A percentile compares a stretch with the other conserved stretches of the same genome.
These are phyloP conservation scores for Micromys minutus DNA, from an alignment of 2,113 vertebrate genomes.

Conservation along the genomic window DNA sequence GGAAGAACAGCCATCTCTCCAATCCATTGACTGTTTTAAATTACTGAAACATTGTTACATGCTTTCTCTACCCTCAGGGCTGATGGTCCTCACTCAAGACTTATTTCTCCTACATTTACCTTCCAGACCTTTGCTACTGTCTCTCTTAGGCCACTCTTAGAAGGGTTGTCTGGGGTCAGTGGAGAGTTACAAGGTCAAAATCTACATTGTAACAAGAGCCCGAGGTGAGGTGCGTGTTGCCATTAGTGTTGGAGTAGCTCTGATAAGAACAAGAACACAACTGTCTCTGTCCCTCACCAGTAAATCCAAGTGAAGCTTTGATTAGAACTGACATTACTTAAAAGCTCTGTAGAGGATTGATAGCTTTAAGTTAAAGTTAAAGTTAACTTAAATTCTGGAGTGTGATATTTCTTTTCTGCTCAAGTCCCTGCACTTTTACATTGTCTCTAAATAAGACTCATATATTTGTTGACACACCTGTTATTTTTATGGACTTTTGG, in stretches of 20 bases:
- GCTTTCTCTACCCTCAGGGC: too few species aligned
- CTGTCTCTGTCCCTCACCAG: background rate
- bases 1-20: background rate
- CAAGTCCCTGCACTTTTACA: background rate
- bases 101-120: slow-evolving; percentile 16
- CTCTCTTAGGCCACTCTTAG: slow-evolving; percentile 3
- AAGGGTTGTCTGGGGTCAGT: background rate
- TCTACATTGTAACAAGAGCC: background rate
- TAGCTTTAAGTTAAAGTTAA: background rate
- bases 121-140: slow-evolving; percentile 9
- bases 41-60: background rate
- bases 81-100: background rate
- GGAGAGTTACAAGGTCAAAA: background rate
- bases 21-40: background rate
- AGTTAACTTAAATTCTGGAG: too few species aligned
- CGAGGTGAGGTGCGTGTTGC: background rate
- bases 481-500: background rate
- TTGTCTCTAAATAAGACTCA: slow-evolving; percentile 17
- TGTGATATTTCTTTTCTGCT: background rate
- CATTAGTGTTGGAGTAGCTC: background rate
- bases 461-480: background rate
- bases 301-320: background rate
- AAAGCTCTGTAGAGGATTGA: background rate
- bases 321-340: slow-evolving; percentile 29
- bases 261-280: background rate